These are phyloP conservation scores for Scaptodrosophila lebanonensis DNA, from an alignment of 1,140 invertebrate genomes.

Conservation along the genomic window DNA sequence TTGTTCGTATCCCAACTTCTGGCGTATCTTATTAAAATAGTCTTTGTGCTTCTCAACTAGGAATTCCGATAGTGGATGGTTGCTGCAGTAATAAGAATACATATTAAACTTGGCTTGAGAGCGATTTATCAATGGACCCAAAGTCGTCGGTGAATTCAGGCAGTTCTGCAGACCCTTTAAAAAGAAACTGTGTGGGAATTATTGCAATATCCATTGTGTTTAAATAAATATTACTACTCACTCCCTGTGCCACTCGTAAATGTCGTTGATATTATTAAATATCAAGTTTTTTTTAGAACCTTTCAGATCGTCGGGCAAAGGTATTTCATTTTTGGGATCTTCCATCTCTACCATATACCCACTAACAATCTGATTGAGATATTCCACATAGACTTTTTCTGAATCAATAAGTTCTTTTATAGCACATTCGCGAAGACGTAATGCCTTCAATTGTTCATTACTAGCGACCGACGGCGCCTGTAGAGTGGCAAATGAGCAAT, in stretches of 20 bases:
- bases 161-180: constrained; percentile 91
- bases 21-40: constrained; percentile 96
- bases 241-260: constrained; percentile 99
- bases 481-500: too few relatives aligned
- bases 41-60: constrained; percentile 96
- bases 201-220: not conserved
- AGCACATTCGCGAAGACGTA: constrained; percentile 84
- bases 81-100: constrained; percentile 99
- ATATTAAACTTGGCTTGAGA: constrained; percentile 95
- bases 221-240: constrained; percentile 80
- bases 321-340: constrained; percentile 85
- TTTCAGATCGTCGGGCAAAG: constrained; percentile 92
- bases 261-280: constrained; percentile 98
- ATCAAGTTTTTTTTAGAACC: constrained; percentile 98
- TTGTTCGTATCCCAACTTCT: constrained; percentile 95
- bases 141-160: constrained; percentile 88
- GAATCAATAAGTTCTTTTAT: constrained; percentile 95
- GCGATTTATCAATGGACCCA: constrained; percentile 89
- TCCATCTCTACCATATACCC: constrained; percentile 77
- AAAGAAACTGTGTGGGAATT: constrained; percentile 87
- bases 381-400: constrained; percentile 95
- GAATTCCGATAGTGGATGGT: constrained; percentile 98
- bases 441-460: constrained; percentile 78
- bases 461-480: constrained; percentile 70
- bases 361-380: constrained; percentile 81